Conservation (phyloP, 2,888 invertebrate genomes). For the Xiphydria camelus region DNA sequence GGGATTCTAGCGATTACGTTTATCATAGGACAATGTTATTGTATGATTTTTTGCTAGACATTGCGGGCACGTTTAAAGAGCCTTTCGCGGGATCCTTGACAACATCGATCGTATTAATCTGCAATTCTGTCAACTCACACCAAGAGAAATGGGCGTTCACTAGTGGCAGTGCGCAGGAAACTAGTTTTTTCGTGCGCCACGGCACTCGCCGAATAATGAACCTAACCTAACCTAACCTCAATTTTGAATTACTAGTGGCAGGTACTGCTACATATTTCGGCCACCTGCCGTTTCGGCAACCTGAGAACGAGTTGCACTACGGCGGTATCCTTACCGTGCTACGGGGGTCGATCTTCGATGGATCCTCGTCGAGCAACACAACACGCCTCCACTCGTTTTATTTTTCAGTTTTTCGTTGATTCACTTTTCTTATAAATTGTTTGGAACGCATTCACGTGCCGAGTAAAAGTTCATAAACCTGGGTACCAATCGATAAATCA, state of each 20-base stretch:
- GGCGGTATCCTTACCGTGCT: constrained; percentile 2
- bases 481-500: constrained; percentile 10
- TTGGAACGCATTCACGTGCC: constrained; percentile 21
- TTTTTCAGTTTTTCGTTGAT: constrained; percentile 16
- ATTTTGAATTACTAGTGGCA: too few relatives aligned
- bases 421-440: constrained; percentile 2
- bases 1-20: too few relatives aligned
- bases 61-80: too few relatives aligned
- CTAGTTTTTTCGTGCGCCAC: constrained; percentile 37
- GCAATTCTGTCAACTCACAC: constrained; percentile 48
- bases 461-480: too few relatives aligned
- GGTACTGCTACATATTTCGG: neutral
- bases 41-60: too few relatives aligned
- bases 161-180: constrained; percentile 41
- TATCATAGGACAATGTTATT: too few relatives aligned
- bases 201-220: constrained; percentile 29
- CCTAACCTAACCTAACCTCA: constrained; percentile 44
- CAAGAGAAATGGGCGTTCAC: constrained; percentile 55
- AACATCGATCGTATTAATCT: constrained; percentile 55
- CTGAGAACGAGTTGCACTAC: neutral
- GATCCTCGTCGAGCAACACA: constrained; percentile 16
- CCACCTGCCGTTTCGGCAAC: neutral
- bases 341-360: constrained; percentile 11
- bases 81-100: constrained; percentile 34
- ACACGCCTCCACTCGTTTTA: constrained; percentile 22